Conservation (phyloP, 2,113 vertebrate species). For the Coreoperca whiteheadi region DNA sequence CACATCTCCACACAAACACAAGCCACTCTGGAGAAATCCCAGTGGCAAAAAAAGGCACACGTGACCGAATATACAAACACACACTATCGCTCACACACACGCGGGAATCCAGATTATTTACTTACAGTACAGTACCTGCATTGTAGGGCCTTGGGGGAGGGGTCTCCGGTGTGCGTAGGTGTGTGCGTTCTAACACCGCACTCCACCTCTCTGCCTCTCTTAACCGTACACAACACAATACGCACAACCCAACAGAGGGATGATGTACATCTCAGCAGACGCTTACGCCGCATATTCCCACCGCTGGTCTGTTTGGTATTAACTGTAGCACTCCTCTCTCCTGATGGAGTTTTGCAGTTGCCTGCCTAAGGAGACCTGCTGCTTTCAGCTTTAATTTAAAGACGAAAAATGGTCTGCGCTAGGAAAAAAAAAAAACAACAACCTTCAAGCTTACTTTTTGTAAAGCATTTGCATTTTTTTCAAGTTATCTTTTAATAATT, state of each 20-base stretch:
- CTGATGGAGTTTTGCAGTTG: conserved; percentile 24
- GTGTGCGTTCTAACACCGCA: conserved; percentile 57
- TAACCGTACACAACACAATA: conserved; percentile 41
- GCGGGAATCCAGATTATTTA: conserved; percentile 69
- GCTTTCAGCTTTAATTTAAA: conserved; percentile 46
- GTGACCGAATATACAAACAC: conserved; percentile 49
- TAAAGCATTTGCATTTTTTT: conserved; percentile 2
- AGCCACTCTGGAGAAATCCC: conserved; percentile 64
- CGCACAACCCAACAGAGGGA: conserved; percentile 56
- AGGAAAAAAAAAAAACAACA: background rate
- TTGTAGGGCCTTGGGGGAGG: conserved; percentile 35
- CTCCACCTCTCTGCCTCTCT: conserved; percentile 33
- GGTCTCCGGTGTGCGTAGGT: conserved; percentile 64
- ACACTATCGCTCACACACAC: conserved; percentile 17
- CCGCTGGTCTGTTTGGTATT: conserved; percentile 31
- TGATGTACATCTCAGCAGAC: conserved; percentile 47
- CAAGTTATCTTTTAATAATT: conserved; percentile 17
- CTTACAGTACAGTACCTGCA: conserved; percentile 67
- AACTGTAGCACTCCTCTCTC: conserved; percentile 8
- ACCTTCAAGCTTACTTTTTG: conserved; percentile 6
- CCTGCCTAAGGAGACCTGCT: conserved; percentile 30
- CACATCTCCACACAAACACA: conserved; percentile 44
- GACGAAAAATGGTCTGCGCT: conserved; percentile 1
- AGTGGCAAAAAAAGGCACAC: conserved; percentile 52
- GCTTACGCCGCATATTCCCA: conserved; percentile 47